A percentile compares a stretch with the other conserved stretches of the same genome.
Evolutionary conservation across 2,113 vertebrate species (phyloP).

Genomic region (Pogonocichla stellata): DNA sequence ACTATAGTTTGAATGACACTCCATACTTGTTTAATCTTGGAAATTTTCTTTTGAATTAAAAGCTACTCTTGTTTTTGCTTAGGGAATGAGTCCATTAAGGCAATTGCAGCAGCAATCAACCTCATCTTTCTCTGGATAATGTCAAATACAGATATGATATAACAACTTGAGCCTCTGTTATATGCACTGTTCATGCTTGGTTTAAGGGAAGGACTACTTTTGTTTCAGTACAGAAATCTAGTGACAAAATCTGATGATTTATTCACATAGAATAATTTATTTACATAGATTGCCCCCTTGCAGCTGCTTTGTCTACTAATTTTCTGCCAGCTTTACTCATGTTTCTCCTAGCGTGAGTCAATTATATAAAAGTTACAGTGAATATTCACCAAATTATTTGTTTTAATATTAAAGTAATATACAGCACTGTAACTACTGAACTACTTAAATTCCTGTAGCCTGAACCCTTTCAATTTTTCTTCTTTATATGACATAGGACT

Average conservation of each 20-base stretch:
- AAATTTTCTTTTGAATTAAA: not conserved
- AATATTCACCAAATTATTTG: slow-evolving; percentile 52
- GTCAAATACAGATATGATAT: not conserved
- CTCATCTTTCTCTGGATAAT: not conserved
- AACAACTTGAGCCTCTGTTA: not conserved
- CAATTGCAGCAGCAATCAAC: not conserved
- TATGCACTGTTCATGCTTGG: not conserved
- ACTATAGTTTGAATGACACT: not conserved
- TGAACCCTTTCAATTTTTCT: slow-evolving; percentile 46
- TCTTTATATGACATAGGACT: slow-evolving; percentile 12
- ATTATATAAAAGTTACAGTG: slow-evolving; percentile 35
- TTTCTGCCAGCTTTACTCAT: not conserved
- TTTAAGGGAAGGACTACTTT: not conserved
- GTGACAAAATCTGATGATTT: not conserved
- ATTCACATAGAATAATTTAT: not conserved
- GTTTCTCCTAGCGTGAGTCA: not conserved
- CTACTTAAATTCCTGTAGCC: slow-evolving; percentile 35
- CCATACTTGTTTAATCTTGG: not conserved
- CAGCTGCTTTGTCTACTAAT: not conserved
- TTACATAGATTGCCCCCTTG: not conserved
- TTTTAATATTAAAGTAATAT: slow-evolving; percentile 54
- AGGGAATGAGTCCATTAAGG: not conserved
- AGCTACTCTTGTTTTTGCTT: not conserved
- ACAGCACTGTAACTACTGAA: not conserved
- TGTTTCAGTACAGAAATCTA: not conserved